These are phyloP conservation scores for Ophiothrix spiculata DNA, from an alignment of 35 echinoderm and acorn worm genomes.

Conservation along the genomic window DNA sequence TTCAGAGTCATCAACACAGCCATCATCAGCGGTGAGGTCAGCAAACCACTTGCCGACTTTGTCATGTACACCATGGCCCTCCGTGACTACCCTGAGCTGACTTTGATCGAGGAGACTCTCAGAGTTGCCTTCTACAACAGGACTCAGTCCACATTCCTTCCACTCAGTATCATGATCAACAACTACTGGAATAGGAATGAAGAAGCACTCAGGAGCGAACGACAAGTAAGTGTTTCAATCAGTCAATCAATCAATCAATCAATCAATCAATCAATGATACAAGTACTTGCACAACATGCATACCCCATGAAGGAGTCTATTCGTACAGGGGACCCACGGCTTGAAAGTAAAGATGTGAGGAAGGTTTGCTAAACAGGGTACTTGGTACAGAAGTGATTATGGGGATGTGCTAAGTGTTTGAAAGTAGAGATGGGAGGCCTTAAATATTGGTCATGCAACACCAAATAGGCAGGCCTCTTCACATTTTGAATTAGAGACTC, in stretches of 20 bases:
- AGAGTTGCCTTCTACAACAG: constrained; percentile 68
- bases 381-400: no score
- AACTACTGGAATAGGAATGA: constrained; percentile 82
- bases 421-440: not conserved
- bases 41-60: constrained; percentile 55
- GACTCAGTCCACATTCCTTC: constrained; percentile 68
- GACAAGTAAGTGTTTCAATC: constrained; percentile 65
- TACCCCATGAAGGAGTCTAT: not conserved
- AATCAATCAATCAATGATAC: no score
- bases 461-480: no score
- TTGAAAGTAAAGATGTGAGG: no score
- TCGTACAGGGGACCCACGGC: no score
- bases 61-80: constrained; percentile 94
- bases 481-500: no score
- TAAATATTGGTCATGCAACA: no score
- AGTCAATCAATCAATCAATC: no score
- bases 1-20: constrained; percentile 79
- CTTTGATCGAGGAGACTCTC: constrained; percentile 80
- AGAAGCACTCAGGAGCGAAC: constrained; percentile 40
- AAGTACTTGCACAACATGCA: not conserved
- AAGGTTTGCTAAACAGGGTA: not conserved
- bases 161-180: constrained; percentile 92
- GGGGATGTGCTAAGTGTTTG: not conserved
- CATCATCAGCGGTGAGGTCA: constrained; percentile 65
- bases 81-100: constrained; percentile 67